These are phyloP conservation scores for Carcharodon carcharias DNA, from an alignment of 2,797 vertebrate species.

Conservation along the genomic window DNA sequence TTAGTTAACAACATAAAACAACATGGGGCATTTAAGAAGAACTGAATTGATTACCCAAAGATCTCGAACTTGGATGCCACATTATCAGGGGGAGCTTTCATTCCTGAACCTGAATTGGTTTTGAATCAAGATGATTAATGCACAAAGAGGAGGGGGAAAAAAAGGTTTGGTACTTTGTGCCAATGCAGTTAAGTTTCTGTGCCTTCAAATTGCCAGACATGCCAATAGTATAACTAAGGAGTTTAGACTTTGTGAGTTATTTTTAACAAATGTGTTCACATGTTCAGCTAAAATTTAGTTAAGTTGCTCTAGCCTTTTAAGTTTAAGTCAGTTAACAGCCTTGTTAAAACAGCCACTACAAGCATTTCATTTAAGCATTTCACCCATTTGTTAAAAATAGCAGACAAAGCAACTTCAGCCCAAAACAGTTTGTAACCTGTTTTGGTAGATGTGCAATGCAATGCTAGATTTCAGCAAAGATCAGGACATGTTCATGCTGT, in stretches of 20 bases:
- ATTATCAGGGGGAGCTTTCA: background rate
- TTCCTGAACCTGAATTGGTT: background rate
- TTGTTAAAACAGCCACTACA: background rate
- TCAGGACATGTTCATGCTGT: background rate
- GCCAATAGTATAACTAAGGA: background rate
- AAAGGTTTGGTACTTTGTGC: background rate
- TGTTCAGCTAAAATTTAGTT: background rate
- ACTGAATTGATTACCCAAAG: background rate
- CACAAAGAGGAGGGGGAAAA: background rate
- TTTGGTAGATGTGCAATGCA: background rate
- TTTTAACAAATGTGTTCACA: background rate
- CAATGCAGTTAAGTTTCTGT: background rate
- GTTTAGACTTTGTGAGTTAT: background rate
- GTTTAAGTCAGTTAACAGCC: background rate
- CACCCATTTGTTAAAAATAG: background rate
- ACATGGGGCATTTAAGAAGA: background rate
- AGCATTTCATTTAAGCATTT: background rate
- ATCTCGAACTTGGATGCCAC: background rate
- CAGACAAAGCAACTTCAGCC: background rate
- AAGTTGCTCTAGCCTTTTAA: background rate
- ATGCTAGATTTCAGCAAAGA: background rate
- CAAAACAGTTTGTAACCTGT: background rate
- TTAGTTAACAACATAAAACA: constrained; percentile 22
- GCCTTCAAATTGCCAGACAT: background rate
- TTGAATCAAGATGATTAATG: background rate